phyloP scores from a whole-genome alignment of 2,888 invertebrate species.

The Drosophila ezoana region DNA sequence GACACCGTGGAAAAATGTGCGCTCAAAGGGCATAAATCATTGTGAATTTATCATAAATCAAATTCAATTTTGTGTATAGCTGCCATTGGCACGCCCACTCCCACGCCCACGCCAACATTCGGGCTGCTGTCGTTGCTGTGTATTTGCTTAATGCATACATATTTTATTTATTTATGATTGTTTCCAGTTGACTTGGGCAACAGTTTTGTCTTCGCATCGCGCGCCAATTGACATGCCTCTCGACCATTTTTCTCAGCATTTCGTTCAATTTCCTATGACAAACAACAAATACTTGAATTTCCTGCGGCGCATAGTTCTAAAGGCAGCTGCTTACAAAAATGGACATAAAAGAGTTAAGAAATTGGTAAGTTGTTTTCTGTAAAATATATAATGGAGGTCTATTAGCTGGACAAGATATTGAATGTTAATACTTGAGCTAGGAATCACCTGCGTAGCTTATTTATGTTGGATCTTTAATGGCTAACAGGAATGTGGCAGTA shows the following conservation, averaged over 20 bases:
- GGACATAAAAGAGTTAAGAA: neutral
- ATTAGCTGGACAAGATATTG: neutral
- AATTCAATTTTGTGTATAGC: conserved; percentile 66
- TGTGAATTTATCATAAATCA: conserved; percentile 78
- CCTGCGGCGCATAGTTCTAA: conserved; percentile 1
- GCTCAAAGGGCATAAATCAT: conserved; percentile 78
- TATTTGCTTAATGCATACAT: conserved; percentile 54
- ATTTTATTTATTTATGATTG: conserved; percentile 77
- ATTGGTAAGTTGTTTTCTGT: neutral
- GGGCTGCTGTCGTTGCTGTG: conserved; percentile 6
- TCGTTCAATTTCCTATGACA: conserved; percentile 4
- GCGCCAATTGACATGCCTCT: conserved; percentile 7
- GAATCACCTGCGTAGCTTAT: neutral
- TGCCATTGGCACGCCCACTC: conserved; percentile 30
- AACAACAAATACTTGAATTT: neutral
- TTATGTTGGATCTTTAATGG: too few relatives aligned
- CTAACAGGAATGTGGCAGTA: too few relatives aligned
- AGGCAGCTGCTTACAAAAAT: neutral
- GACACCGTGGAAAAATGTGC: conserved; percentile 57
- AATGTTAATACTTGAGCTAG: neutral
- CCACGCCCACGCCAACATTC: conserved; percentile 11
- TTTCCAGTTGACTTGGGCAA: conserved; percentile 71
- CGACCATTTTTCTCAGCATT: conserved; percentile 9
- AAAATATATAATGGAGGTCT: conserved; percentile 1
- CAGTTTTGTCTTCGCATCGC: conserved; percentile 47